These are phyloP conservation scores for Brachyrhaphis roseni DNA, from an alignment of 2,797 vertebrate genomes.

Conservation along the genomic window DNA sequence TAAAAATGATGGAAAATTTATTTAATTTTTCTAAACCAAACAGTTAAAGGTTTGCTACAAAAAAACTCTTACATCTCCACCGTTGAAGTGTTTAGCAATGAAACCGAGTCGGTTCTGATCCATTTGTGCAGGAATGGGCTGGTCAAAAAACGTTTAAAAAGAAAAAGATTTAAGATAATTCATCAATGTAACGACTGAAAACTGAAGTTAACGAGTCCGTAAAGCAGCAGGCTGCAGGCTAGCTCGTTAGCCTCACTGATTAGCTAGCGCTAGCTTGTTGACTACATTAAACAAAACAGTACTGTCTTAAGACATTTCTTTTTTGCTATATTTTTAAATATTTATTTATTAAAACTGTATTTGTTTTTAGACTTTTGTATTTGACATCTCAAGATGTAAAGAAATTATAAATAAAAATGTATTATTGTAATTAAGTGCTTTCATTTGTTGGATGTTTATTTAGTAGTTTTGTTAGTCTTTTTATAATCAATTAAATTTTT, in stretches of 20 bases:
- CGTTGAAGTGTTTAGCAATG: neutral
- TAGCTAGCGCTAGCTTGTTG: neutral
- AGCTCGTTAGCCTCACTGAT: neutral
- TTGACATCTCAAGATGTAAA: too few relatives aligned
- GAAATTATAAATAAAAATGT: too few relatives aligned
- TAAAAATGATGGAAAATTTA: constrained; percentile 42
- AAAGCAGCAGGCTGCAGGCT: neutral
- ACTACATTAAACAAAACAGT: neutral
- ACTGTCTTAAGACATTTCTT: too few relatives aligned
- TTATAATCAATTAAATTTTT: neutral
- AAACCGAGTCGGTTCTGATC: neutral
- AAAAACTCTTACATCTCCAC: constrained; percentile 9
- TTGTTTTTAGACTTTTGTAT: too few relatives aligned
- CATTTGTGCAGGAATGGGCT: neutral
- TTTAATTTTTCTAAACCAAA: neutral
- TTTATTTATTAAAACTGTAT: too few relatives aligned
- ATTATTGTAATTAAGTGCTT: neutral
- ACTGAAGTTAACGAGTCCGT: neutral
- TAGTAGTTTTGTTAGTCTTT: neutral
- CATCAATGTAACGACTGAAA: neutral
- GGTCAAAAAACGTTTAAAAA: neutral
- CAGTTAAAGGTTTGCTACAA: neutral
- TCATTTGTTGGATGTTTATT: neutral
- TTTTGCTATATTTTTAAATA: too few relatives aligned
- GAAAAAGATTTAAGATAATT: neutral